Percentiles rank a stretch among this genome's conserved stretches.
Evolutionary conservation across 1,140 invertebrate genomes (phyloP).

Genomic region (Medauroidea extradentata): DNA sequence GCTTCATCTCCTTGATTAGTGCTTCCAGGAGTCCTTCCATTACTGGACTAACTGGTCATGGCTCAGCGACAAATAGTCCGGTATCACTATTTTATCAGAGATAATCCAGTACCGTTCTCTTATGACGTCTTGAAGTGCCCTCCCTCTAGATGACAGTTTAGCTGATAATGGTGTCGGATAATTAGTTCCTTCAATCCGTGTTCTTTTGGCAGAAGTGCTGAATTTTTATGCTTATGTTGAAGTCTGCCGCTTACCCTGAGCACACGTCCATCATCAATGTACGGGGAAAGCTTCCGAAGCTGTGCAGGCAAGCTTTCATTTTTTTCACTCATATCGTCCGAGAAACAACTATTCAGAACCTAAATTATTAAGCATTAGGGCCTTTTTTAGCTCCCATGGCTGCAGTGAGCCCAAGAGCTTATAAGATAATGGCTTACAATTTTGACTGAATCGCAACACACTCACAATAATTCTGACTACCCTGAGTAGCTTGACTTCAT

Average conservation of each 20-base stretch:
- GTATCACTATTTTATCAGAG: conserved; percentile 19
- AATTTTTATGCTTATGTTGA: conserved; percentile 8
- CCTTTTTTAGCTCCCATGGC: background rate
- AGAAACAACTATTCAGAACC: no score
- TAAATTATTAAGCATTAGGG: background rate
- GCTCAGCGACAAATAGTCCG: conserved; percentile 21
- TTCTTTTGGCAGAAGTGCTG: background rate
- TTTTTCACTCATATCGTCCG: background rate
- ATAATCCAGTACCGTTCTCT: conserved; percentile 34
- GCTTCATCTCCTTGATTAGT: conserved; percentile 20
- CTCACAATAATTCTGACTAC: no score
- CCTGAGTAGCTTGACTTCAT: no score
- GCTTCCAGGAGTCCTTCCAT: conserved; percentile 25
- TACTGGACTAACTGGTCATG: conserved; percentile 11
- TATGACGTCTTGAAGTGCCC: conserved; percentile 20
- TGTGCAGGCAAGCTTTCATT: no score
- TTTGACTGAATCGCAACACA: no score
- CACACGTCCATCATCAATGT: conserved; percentile 18
- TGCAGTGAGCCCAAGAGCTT: background rate
- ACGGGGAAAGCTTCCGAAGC: background rate
- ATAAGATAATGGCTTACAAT: background rate
- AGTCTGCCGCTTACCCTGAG: conserved; percentile 25
- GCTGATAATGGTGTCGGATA: conserved; percentile 29
- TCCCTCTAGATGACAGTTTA: conserved; percentile 30
- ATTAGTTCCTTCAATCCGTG: conserved; percentile 16